These are phyloP conservation scores for Cartodere bifasciata DNA, from an alignment of 2,888 invertebrate species.

Conservation along the genomic window DNA sequence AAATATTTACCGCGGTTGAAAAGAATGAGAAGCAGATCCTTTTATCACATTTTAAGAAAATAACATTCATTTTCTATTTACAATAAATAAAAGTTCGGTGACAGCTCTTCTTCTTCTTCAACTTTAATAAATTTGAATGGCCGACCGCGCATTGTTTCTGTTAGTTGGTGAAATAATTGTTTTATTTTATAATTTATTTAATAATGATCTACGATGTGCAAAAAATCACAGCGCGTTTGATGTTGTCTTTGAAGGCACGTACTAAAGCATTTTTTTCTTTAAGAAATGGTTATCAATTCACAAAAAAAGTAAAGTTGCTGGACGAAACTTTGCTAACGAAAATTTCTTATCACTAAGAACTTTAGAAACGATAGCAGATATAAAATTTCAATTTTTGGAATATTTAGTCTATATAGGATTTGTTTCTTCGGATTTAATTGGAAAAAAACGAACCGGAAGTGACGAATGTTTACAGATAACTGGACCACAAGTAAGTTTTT, in stretches of 20 bases:
- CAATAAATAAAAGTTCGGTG: no score
- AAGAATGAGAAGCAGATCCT: no score
- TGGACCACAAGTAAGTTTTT: constrained; percentile 21
- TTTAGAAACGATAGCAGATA: constrained; percentile 71
- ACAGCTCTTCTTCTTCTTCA: no score
- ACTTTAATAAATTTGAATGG: no score
- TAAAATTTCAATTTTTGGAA: constrained; percentile 71
- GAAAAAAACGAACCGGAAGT: constrained; percentile 39
- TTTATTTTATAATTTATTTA: no score
- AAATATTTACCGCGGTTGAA: no score
- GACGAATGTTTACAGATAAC: constrained; percentile 45
- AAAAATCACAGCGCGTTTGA: neutral
- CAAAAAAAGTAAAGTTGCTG: constrained; percentile 54
- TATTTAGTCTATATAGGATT: constrained; percentile 67
- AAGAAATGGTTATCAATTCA: constrained; percentile 70
- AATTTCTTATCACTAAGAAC: constrained; percentile 75
- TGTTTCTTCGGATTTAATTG: constrained; percentile 53
- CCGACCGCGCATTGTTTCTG: no score
- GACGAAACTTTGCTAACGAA: constrained; percentile 65
- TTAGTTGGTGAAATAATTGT: no score
- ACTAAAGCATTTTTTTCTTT: constrained; percentile 11
- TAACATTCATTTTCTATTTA: no score
- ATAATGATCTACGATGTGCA: no score
- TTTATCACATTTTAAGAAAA: no score
- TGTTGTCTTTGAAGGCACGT: neutral